These are phyloP conservation scores for Atherinosoma microstoma DNA, from an alignment of 2,797 vertebrate species.

Conservation along the genomic window DNA sequence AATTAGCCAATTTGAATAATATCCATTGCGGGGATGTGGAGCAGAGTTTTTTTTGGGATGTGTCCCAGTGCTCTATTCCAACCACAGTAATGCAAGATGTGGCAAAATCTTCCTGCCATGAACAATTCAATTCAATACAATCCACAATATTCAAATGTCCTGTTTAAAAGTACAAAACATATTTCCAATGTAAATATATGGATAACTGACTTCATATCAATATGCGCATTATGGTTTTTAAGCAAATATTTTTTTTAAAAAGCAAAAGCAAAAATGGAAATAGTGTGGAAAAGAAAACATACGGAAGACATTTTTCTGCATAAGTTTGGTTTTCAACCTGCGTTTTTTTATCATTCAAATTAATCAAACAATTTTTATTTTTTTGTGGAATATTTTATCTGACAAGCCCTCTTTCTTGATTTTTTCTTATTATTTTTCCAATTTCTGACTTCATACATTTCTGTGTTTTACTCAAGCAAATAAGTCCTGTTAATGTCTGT, in stretches of 20 bases:
- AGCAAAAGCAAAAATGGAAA: not conserved
- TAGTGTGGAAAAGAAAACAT: not conserved
- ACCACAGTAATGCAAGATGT: constrained; percentile 4
- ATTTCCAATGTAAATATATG: too few species aligned
- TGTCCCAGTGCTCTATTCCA: constrained; percentile 11
- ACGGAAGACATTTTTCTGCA: too few species aligned
- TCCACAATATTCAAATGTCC: too few species aligned
- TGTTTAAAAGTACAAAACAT: too few species aligned
- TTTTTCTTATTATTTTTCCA: too few species aligned
- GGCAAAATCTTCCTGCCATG: constrained; percentile 20
- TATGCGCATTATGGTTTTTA: not conserved
- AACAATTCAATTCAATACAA: too few species aligned
- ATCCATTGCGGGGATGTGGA: not conserved
- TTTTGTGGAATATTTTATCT: not conserved
- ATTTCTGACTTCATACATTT: too few species aligned
- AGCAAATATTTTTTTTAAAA: not conserved
- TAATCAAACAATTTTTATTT: not conserved
- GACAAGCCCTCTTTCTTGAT: too few species aligned
- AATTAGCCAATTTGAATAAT: too few species aligned
- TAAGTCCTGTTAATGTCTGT: not conserved
- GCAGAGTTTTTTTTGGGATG: not conserved
- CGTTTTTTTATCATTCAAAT: not conserved
- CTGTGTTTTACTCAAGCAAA: too few species aligned
- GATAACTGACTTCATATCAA: not conserved
- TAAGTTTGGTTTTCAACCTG: not conserved